phyloP scores from a whole-genome alignment of 1,140 invertebrate species.

The Pogonomyrmex californicus region DNA sequence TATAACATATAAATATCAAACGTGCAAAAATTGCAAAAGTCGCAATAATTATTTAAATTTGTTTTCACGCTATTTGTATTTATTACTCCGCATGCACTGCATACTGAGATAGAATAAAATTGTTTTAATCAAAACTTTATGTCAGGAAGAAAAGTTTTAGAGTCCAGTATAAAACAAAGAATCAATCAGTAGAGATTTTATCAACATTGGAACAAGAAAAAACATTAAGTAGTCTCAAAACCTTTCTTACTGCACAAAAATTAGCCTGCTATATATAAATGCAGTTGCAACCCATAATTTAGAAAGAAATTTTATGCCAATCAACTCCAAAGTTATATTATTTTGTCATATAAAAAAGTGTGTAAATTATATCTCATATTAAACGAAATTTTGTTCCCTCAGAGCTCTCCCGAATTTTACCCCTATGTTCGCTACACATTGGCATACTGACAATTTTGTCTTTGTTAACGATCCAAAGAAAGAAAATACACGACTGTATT shows the following conservation, averaged over 20 bases:
- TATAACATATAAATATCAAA: background rate
- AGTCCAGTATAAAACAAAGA: background rate
- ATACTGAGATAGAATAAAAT: constrained; percentile 44
- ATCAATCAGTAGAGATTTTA: constrained; percentile 5
- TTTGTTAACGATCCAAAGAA: constrained; percentile 5
- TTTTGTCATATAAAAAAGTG: background rate
- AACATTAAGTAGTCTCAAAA: constrained; percentile 1
- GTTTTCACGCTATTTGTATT: constrained; percentile 32
- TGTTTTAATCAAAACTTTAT: constrained; percentile 16
- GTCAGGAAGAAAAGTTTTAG: constrained; percentile 25
- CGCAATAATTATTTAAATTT: background rate
- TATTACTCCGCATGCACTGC: constrained; percentile 36
- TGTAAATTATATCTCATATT: background rate
- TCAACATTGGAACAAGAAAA: background rate
- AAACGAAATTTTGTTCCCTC: constrained; percentile 3
- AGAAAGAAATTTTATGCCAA: background rate
- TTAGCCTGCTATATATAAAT: constrained; percentile 32
- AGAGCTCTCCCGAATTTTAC: background rate
- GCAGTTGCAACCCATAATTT: constrained; percentile 14
- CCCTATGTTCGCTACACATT: background rate
- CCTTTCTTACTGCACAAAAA: constrained; percentile 23
- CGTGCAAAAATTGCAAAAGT: constrained; percentile 2
- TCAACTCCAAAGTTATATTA: constrained; percentile 7
- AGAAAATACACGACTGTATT: background rate
- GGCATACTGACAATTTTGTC: constrained; percentile 4